Percentiles rank a stretch among this genome's conserved stretches.
These are phyloP conservation scores for Drosophila insularis DNA, from an alignment of 1,140 invertebrate genomes.

Conservation along the genomic window DNA sequence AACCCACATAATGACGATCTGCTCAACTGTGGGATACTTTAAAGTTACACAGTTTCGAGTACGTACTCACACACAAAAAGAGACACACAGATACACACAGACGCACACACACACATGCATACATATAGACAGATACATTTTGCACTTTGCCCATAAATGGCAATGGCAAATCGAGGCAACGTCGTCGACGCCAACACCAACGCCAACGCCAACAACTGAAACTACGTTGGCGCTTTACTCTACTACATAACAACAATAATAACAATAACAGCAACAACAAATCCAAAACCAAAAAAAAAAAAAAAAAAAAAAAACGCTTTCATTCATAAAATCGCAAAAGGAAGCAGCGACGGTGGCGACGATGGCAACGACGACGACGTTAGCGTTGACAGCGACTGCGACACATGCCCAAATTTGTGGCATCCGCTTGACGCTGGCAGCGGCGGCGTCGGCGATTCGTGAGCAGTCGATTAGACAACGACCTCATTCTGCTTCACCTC, in stretches of 20 bases:
- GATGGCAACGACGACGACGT: conserved; percentile 33
- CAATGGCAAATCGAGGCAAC: conserved; percentile 48
- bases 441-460: conserved; percentile 47
- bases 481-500: conserved; percentile 30
- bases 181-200: conserved; percentile 24
- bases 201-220: conserved; percentile 40
- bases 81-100: conserved; percentile 5
- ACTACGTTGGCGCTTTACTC: conserved; percentile 19
- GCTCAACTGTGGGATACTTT: conserved; percentile 31
- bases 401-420: conserved; percentile 76
- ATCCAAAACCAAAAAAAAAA: conserved; percentile 16
- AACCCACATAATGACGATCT: conserved; percentile 25
- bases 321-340: conserved; percentile 78
- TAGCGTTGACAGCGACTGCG: conserved; percentile 39
- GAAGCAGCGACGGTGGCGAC: conserved; percentile 50
- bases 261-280: conserved; percentile 27
- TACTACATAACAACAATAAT: conserved; percentile 10
- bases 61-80: conserved; percentile 19
- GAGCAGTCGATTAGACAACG: conserved; percentile 61
- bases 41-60: conserved; percentile 42
- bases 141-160: conserved; percentile 72
- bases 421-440: conserved; percentile 56
- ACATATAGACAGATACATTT: conserved; percentile 45
- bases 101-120: conserved; percentile 4
- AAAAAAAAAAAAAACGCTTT: conserved; percentile 38